Evolutionary conservation across 1,140 invertebrate genomes (phyloP).

Genomic region (Notospermus geniculatus): DNA sequence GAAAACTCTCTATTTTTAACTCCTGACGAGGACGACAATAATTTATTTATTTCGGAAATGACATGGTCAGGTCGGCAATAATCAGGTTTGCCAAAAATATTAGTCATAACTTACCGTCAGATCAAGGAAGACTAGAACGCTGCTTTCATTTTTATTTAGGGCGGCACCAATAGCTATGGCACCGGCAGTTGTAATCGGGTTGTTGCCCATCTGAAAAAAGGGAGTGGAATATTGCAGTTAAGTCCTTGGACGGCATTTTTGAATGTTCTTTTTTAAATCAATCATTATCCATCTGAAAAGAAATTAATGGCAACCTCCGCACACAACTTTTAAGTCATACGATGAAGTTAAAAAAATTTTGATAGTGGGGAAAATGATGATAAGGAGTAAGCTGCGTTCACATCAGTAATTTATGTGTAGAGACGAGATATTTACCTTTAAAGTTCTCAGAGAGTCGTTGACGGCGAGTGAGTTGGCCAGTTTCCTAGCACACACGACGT

Average conservation of each 20-base stretch:
- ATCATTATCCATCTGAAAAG: no score
- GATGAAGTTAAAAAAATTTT: no score
- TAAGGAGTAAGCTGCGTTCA: no score
- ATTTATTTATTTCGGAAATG: no score
- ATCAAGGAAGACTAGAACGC: slow-evolving; percentile 44
- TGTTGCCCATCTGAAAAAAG: slow-evolving; percentile 50
- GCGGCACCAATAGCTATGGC: slow-evolving; percentile 46
- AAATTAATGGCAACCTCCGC: no score
- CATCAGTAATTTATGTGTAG: no score
- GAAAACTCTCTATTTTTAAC: no score
- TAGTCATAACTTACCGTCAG: slow-evolving; percentile 37
- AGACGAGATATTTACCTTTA: slow-evolving; percentile 35
- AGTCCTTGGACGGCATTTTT: background rate
- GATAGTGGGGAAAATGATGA: no score
- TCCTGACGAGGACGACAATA: background rate
- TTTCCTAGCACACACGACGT: slow-evolving; percentile 34
- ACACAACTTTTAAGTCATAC: no score
- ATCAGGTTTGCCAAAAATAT: no score
- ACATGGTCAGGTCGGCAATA: no score
- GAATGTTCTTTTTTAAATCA: slow-evolving; percentile 5
- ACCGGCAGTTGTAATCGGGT: slow-evolving; percentile 52
- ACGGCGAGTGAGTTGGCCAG: slow-evolving; percentile 46
- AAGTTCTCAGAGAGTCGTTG: slow-evolving; percentile 47
- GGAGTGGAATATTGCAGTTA: background rate
- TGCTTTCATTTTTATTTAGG: slow-evolving; percentile 44